phyloP scores from a whole-genome alignment of 2,888 invertebrate genomes.

The Formica aserva region DNA sequence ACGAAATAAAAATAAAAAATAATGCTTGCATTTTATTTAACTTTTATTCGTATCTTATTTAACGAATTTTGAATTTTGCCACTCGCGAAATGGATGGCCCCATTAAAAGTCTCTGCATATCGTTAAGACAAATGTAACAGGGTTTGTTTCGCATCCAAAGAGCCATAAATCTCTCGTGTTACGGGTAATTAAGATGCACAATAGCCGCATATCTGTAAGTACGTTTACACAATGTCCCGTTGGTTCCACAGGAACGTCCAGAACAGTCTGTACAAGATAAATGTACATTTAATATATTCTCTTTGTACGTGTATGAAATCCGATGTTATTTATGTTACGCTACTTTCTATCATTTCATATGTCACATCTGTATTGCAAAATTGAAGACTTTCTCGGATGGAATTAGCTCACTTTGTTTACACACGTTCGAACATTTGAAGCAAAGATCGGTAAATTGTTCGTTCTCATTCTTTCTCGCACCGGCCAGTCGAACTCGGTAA shows the following conservation, averaged over 20 bases:
- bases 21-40: not conserved
- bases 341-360: slow-evolving; percentile 15
- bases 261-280: slow-evolving; percentile 20
- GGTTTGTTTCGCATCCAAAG: not conserved
- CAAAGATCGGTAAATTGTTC: slow-evolving; percentile 21
- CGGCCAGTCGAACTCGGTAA: not conserved
- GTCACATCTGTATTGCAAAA: slow-evolving; percentile 13
- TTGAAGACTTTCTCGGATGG: slow-evolving; percentile 7
- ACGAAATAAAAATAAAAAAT: not conserved
- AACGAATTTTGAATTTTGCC: not conserved
- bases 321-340: slow-evolving; percentile 37
- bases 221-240: slow-evolving; percentile 10
- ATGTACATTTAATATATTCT: slow-evolving; percentile 33
- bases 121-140: not conserved
- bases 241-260: not conserved
- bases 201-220: not conserved
- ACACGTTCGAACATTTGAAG: slow-evolving; percentile 3
- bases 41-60: not conserved
- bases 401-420: slow-evolving; percentile 11
- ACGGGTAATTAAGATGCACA: slow-evolving; percentile 11
- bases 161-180: slow-evolving; percentile 5
- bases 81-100: not conserved
- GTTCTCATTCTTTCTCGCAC: not conserved
- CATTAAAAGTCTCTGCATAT: slow-evolving; percentile 20
- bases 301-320: slow-evolving; percentile 7